Evolutionary conservation across 2,113 vertebrate species (phyloP).

Genomic region (Malurus elegans): DNA sequence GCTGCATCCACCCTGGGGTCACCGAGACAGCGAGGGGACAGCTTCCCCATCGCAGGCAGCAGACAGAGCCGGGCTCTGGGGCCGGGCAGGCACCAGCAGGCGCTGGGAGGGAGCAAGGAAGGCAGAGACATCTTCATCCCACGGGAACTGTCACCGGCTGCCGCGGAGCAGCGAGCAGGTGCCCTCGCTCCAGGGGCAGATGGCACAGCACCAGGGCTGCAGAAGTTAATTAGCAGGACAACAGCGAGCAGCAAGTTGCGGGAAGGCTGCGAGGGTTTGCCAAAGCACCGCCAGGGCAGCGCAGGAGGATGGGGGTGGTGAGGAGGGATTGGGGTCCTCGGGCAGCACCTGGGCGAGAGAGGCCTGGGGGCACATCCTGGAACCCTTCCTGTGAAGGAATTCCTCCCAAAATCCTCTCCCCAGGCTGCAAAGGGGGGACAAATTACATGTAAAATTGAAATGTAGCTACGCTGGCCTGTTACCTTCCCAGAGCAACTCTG

Average conservation of each 20-base stretch:
- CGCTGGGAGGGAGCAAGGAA: not conserved
- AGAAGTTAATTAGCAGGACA: conserved; percentile 41
- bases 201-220: not conserved
- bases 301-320: fast-evolving
- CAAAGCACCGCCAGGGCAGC: not conserved
- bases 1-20: not conserved
- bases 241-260: not conserved
- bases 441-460: not conserved
- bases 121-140: conserved; percentile 58
- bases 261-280: not conserved
- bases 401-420: not conserved
- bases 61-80: not conserved
- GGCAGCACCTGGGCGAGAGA: too few relatives aligned
- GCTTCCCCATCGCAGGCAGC: not conserved
- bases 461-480: not conserved
- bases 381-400: not conserved
- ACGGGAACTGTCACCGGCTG: not conserved
- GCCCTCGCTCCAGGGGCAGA: conserved; percentile 2
- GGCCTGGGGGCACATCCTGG: not conserved
- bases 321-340: fast-evolving
- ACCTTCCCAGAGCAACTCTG: not conserved
- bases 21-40: fast-evolving
- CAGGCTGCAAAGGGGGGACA: not conserved
- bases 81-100: conserved; percentile 13
- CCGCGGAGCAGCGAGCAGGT: not conserved